Base-by-base conservation (phyloP, 2,888 invertebrate genomes). In the Incurvaria masculella region DNA sequence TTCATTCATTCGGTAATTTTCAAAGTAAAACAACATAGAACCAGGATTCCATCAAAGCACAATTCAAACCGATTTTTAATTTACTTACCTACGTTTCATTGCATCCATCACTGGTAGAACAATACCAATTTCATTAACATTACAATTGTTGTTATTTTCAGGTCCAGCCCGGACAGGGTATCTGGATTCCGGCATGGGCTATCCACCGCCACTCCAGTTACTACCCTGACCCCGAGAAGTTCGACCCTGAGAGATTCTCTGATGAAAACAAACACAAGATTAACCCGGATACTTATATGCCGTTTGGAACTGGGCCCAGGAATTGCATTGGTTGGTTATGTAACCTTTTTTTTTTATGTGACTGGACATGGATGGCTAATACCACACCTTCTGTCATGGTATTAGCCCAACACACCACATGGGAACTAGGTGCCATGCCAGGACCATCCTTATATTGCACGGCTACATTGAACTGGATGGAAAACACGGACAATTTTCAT, bases 291-390 rank as follows among this genome's bases (percentile, higher is more conserved):
- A 51, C 59, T 0, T 81, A 78, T 48, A 52, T 75, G 52, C 81
- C 82, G 0, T 83, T 83, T 49, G 82, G 82, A 5, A 55, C 72
- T 14, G 85, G 85, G 4, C 83, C 80, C 1, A 72, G 85, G 47
- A 78, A 66, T 57, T 86, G 86, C 55, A 80, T 85, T 45, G 85
- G 82, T 66, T 53, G 59, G 55, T 41, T 11, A 8, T 20, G 21
- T n/a, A n/a, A n/a, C n/a, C n/a, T n/a, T n/a, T n/a, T n/a, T n/a
- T n/a, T n/a, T n/a, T n/a, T n/a, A n/a, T n/a, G n/a, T n/a, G n/a
- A n/a, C n/a, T n/a, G n/a, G n/a, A n/a, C n/a, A n/a, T n/a, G n/a
- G n/a, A n/a, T n/a, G n/a, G n/a, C n/a, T n/a, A n/a, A n/a, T n/a
- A n/a, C n/a, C n/a, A n/a, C n/a, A n/a, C n/a, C n/a, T n/a, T n/a